Evolutionary conservation across 2,113 vertebrate species (phyloP), one percentile per base, ranked within the genome.

Genomic region (Aptenodytes patagonicus): DNA sequence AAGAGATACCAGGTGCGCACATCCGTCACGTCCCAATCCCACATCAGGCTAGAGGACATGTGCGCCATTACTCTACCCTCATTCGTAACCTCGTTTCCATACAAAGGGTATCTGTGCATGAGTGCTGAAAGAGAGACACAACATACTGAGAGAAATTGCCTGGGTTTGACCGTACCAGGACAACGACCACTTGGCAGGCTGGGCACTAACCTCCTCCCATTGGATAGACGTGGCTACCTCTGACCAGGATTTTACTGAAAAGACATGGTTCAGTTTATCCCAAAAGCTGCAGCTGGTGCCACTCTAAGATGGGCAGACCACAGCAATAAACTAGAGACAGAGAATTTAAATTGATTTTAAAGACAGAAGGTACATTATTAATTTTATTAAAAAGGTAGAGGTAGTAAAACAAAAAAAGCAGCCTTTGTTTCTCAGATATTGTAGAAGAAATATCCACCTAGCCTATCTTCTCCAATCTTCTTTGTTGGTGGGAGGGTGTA

Each of bases 151-250:
- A 44, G 51, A 70, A 87, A 76, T 1, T 15, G 29, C 26, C 64
- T 51, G 19, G 19, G 3, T 92, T 88, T 73, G 58, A 54, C 49
- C 10, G 4, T 49, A 10, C 14, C 6, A 2, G 21, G 46, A 61
- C 54, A 69, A 90, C 16, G 38, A 54, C 72, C 36, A 19, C 52
- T 40, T 38, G 18, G 46, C 40, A 79, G 60, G 31, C 47, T 68
- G 47, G 51, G 49, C n/a, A 52, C 55, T 32, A n/a, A 65, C 25
- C n/a, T 85, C 36, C 38, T 46, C 55, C 36, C 31, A n/a, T 1
- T 42, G 29, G 46, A 83, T 0, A 65, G 49, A 49, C 0, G 0
- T 42, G 38, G 34, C 26, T 60, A 52, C 25, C 34, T 61, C 81
- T 83, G 38, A 38, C 54, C 44, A 81, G 32, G 54, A 76, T 69